Base-by-base conservation (phyloP, 2,888 invertebrate species). In the Latrodectus elegans region DNA sequence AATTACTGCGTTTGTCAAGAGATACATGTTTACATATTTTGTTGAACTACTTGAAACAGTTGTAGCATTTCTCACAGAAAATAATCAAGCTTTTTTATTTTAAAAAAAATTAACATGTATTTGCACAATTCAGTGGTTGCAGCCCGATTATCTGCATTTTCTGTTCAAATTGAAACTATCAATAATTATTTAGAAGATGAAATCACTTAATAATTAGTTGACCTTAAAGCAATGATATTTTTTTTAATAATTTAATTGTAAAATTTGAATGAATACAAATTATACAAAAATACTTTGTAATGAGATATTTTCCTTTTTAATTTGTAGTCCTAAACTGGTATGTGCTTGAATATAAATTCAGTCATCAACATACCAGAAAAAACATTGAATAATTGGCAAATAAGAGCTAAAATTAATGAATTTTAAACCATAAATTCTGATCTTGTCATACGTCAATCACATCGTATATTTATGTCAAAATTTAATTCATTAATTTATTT, bases 291-390 rank as follows among this genome's bases (percentile, higher is more conserved):
- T 67, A 67, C 22, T 67, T 67, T 67, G 17, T 67, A 67, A 67
- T 22, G 1, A 10, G 1, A 17, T 11, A 67, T 67, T 67, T 17
- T 49, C 15, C 72, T 12, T 72, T 72, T 38, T 72, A 52, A 49
- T 72, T 71, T 12, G 49, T 9, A 51, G 51, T 72, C n/a, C 38
- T 22, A 51, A 72, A 10, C n/a, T 72, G 4, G n/a, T 72, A 49
- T 52, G 38, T 15, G 15, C 10, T 72, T 72, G 72, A 72, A 72
- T 49, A 1, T 49, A 38, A 0, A 10, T 77, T 77, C 49, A 52
- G 64, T 22, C 17, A 79, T 72, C 38, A 72, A 72, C 15, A 14
- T 22, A 72, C 11, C 72, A 72, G 38, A 38, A 14, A 72, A 72
- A 4, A 51, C 17, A 71, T 51, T 51, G n/a, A 72, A 49, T 72